phyloP scores from a whole-genome alignment of 1,140 invertebrate genomes.

The Tyrophagus putrescentiae region DNA sequence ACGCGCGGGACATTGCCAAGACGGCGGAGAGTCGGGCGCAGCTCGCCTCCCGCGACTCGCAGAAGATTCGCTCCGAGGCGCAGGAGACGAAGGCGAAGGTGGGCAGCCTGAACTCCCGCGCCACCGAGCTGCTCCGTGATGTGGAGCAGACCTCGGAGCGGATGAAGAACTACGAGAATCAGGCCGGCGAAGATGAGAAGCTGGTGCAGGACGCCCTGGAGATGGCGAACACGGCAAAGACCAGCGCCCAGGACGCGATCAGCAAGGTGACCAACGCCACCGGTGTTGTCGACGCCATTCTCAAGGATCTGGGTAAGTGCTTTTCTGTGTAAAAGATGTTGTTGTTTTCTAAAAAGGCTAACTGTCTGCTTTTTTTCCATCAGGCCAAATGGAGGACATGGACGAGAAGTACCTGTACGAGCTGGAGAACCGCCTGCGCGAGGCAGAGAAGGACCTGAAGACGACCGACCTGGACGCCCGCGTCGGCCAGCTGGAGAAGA shows the following conservation, averaged over 20 bases:
- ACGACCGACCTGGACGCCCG: constrained; percentile 57
- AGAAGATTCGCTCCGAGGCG: constrained; percentile 55
- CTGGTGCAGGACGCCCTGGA: constrained; percentile 51
- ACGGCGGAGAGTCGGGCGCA: constrained; percentile 54
- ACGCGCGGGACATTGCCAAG: constrained; percentile 55
- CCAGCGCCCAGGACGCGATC: constrained; percentile 55
- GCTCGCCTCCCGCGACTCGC: constrained; percentile 57
- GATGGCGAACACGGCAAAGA: constrained; percentile 72
- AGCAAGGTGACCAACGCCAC: constrained; percentile 64
- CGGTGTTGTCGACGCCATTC: constrained; percentile 56
- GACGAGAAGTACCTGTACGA: constrained; percentile 50
- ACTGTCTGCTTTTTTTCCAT: constrained; percentile 7
- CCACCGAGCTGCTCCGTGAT: constrained; percentile 51
- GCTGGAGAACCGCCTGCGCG: constrained; percentile 53
- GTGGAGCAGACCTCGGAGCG: constrained; percentile 52
- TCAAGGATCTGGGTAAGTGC: constrained; percentile 51
- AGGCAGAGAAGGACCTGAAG: constrained; percentile 54
- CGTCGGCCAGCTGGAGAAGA: constrained; percentile 50
- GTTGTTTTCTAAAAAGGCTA: neutral
- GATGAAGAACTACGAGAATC: constrained; percentile 52
- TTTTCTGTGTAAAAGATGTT: constrained; percentile 22
- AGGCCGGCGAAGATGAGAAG: constrained; percentile 53
- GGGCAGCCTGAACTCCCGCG: constrained; percentile 53
- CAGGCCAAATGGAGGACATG: constrained; percentile 26
- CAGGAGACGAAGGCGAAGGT: constrained; percentile 58